A percentile compares a stretch with the other conserved stretches of the same genome.
These are phyloP conservation scores for Leptestheria dahalacensis DNA, from an alignment of 1,140 invertebrate genomes.

Conservation along the genomic window DNA sequence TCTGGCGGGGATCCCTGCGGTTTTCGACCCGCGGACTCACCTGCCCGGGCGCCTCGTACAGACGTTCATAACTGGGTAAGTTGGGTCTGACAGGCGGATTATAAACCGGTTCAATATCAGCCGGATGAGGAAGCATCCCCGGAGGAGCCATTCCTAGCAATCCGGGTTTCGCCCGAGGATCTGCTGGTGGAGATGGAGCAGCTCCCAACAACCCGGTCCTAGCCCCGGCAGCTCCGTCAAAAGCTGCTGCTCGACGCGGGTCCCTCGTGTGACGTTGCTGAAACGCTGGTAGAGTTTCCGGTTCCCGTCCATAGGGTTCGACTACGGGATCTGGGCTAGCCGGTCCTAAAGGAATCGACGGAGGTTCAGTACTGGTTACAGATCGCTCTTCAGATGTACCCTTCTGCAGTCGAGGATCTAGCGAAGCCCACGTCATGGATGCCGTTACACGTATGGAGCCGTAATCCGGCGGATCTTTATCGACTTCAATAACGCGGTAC, in stretches of 20 bases:
- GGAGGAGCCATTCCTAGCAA: conserved; percentile 10
- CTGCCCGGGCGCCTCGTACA: neutral
- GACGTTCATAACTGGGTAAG: neutral
- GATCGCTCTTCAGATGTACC: neutral
- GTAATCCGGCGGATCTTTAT: conserved; percentile 55
- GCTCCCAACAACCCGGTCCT: neutral
- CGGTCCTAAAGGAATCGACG: conserved; percentile 7
- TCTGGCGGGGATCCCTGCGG: conserved; percentile 12
- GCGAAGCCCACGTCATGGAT: conserved; percentile 36
- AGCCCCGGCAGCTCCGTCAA: neutral
- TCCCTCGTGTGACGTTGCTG: neutral
- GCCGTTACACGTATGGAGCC: conserved; percentile 50
- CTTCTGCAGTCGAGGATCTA: conserved; percentile 14
- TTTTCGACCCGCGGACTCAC: neutral
- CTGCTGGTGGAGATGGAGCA: conserved; percentile 1
- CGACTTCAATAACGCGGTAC: conserved; percentile 48
- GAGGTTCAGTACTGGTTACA: neutral
- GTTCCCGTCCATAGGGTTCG: neutral
- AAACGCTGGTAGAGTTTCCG: conserved; percentile 1
- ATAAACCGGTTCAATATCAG: neutral
- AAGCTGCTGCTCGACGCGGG: conserved; percentile 3
- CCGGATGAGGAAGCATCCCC: conserved; percentile 1
- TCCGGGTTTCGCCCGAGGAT: conserved; percentile 9
- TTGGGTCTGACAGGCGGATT: neutral
- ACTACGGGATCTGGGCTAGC: conserved; percentile 13